Percentiles rank a stretch among this genome's conserved stretches.
phyloP scores from a whole-genome alignment of 1,140 invertebrate species.

The Leguminivora glycinivorella region DNA sequence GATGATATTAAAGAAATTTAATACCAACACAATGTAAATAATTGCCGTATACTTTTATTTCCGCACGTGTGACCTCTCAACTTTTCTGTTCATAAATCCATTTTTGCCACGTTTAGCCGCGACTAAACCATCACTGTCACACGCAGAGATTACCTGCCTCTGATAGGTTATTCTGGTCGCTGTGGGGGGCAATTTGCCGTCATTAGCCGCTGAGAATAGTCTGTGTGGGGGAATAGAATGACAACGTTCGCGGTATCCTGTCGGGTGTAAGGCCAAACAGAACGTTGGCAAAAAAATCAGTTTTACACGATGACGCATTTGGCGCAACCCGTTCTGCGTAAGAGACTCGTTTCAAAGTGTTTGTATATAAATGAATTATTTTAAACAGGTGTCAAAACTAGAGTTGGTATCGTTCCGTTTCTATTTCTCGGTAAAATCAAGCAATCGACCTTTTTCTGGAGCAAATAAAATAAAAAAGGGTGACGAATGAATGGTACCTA shows the following conservation, averaged over 20 bases:
- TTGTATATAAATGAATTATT: not conserved
- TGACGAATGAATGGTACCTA: not conserved
- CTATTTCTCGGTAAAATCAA: not conserved
- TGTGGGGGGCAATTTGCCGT: slow-evolving; percentile 58
- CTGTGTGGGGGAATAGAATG: slow-evolving; percentile 58
- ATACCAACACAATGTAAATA: not conserved
- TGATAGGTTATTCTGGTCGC: slow-evolving; percentile 51
- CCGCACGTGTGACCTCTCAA: too few relatives aligned
- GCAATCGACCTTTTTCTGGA: not conserved
- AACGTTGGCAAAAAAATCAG: slow-evolving; percentile 17
- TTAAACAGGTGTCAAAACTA: not conserved
- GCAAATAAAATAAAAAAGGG: not conserved
- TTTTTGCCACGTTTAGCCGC: not conserved
- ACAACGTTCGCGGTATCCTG: slow-evolving; percentile 56
- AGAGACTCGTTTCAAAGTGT: slow-evolving; percentile 17
- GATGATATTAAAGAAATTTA: not conserved
- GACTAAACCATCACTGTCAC: slow-evolving; percentile 33
- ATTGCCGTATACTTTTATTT: too few relatives aligned
- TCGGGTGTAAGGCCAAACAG: slow-evolving; percentile 31
- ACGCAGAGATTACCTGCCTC: slow-evolving; percentile 45
- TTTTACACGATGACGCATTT: slow-evolving; percentile 39
- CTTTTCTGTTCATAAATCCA: slow-evolving; percentile 2
- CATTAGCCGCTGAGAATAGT: slow-evolving; percentile 60
- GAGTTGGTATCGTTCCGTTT: not conserved
- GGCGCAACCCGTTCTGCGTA: slow-evolving; percentile 31